Percentiles rank a stretch among this genome's conserved stretches.
phyloP scores from a whole-genome alignment of 2,797 vertebrate species.

The Artibeus jamaicensis region DNA sequence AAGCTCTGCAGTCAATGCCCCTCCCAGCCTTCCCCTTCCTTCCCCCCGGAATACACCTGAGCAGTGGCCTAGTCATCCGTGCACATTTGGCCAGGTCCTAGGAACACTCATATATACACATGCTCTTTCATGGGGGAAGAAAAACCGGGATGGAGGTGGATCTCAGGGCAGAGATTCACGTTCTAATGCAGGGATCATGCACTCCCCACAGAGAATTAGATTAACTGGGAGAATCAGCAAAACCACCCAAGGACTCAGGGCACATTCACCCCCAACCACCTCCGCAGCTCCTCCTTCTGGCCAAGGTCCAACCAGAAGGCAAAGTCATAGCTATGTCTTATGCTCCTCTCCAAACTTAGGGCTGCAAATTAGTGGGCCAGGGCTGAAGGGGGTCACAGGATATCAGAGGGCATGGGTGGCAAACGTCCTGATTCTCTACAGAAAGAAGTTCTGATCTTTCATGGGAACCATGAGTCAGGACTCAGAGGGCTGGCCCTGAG shows the following conservation, averaged over 20 bases:
- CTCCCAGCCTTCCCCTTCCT: neutral
- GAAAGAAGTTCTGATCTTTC: neutral
- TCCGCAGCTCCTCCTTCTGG: neutral
- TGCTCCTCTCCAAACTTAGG: neutral
- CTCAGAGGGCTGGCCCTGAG: neutral
- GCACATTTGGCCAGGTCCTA: neutral
- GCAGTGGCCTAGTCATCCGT: neutral
- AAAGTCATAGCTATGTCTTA: slow-evolving; percentile 3
- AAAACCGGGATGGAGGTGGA: neutral
- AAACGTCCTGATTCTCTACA: neutral
- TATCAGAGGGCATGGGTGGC: neutral
- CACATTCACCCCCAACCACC: neutral
- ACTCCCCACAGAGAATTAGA: slow-evolving; percentile 51
- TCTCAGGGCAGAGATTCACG: neutral
- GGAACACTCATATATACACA: slow-evolving; percentile 45
- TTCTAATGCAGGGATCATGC: slow-evolving; percentile 51
- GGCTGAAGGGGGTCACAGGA: neutral
- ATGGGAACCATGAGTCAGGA: neutral
- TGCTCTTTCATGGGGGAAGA: slow-evolving; percentile 12
- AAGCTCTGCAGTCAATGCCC: neutral
- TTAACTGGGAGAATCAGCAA: slow-evolving; percentile 15
- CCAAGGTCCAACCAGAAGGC: neutral
- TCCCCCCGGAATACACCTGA: neutral
- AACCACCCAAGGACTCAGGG: neutral
- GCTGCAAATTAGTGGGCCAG: neutral